Base-by-base conservation (phyloP, 2,113 vertebrate genomes). In the Urocitellus parryii region DNA sequence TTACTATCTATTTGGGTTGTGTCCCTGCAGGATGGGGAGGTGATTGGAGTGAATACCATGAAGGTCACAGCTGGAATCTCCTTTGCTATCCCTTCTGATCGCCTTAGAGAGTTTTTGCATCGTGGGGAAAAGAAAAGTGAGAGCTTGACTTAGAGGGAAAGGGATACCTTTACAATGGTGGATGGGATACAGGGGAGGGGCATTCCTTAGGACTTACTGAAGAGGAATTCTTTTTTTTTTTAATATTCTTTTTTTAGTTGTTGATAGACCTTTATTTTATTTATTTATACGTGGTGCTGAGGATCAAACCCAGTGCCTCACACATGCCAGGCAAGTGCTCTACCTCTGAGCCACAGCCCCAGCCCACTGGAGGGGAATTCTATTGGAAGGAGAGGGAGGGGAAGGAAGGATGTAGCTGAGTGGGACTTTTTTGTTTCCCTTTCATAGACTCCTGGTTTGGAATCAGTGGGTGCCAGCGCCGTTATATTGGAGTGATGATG, bases 41-140 rank as follows among this genome's bases (percentile, higher is more conserved):
- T 99, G 95, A 99, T 99, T 0, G 99, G 99, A 0, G 99, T 99
- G 97, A 99, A 99, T 98, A 99, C 99, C 32, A 99, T 99, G 99
- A 99, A 99, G 97, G 99, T 99, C 97, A 99, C 99, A 0, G 98
- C 99, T 0, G 99, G 99, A 45, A 99, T 99, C 98, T 99, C 99
- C 22, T 99, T 99, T 82, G 99, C 99, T 82, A 99, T 99, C 94
- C 99, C 99, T 5, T 99, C 99, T 0, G 99, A 99, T 97, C 98
- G 98, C 16, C 97, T 99, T 85, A 98, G 98, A 83, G 96, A 98
- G 58, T 99, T 99, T 97, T 98, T 99, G 58, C 70, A 98, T 97
- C 97, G 99, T 96, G 98, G 98, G 42, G 97, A 98, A 74, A 98
- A 99, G 73, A 99, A 98, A 94, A 99, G 99, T 99, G 98, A 99